phyloP scores from a whole-genome alignment of 2,888 invertebrate genomes.

The Tenodera sinensis region DNA sequence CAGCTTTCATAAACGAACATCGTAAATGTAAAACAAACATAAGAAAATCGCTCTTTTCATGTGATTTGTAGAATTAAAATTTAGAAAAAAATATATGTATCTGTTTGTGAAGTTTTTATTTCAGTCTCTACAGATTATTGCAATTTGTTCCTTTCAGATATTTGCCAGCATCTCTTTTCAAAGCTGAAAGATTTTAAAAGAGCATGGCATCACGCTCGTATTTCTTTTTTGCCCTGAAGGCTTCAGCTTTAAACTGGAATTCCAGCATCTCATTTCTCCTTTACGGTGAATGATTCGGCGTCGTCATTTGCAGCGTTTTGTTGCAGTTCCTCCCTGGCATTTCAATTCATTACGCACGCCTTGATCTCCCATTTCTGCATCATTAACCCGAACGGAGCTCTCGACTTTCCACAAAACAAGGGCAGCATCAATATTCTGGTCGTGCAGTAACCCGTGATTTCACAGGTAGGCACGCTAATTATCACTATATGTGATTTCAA shows the following conservation, averaged over 20 bases:
- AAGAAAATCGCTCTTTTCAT: too few species aligned
- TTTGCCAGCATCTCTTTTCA: too few species aligned
- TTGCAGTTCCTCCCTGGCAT: not conserved
- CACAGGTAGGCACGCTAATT: not conserved
- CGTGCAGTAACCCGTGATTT: not conserved
- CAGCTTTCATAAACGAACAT: too few species aligned
- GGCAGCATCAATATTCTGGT: not conserved
- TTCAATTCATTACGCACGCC: not conserved
- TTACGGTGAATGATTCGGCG: not conserved
- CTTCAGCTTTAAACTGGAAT: not conserved
- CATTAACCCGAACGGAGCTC: not conserved
- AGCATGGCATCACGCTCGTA: too few species aligned
- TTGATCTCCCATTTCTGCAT: not conserved
- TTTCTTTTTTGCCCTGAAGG: not conserved
- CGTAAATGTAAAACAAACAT: too few species aligned
- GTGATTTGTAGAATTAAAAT: too few species aligned
- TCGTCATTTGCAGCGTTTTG: not conserved
- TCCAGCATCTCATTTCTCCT: not conserved
- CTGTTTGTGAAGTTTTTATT: too few species aligned
- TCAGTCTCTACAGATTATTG: too few species aligned
- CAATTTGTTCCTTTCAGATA: too few species aligned
- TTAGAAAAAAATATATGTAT: too few species aligned
- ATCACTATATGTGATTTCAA: too few species aligned
- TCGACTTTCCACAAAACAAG: not conserved
- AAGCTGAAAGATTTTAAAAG: too few species aligned